A percentile compares a stretch with the other conserved stretches of the same genome.
Evolutionary conservation across 2,888 invertebrate species (phyloP).

Genomic region (Eupeodes luniger): DNA sequence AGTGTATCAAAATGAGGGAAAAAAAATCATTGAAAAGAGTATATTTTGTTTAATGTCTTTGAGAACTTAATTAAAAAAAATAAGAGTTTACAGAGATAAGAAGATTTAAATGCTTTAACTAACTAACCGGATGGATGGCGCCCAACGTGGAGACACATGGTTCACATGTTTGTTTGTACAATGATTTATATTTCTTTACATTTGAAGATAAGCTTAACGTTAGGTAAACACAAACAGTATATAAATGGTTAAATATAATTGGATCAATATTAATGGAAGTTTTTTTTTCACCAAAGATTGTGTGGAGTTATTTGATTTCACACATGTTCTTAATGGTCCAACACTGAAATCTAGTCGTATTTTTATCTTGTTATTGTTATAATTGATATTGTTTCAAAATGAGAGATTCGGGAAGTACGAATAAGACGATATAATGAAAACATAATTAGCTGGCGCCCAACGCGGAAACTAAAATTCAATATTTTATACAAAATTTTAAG

Average conservation of each 20-base stretch:
- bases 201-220: too few relatives aligned
- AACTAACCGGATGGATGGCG: background rate
- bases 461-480: background rate
- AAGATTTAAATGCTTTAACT: background rate
- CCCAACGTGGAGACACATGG: background rate
- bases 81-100: background rate
- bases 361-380: background rate
- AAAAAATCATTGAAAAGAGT: conserved; percentile 33
- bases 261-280: too few relatives aligned
- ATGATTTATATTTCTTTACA: too few relatives aligned
- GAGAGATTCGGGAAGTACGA: background rate
- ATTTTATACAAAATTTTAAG: too few relatives aligned
- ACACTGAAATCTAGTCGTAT: too few relatives aligned
- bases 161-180: too few relatives aligned
- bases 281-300: too few relatives aligned
- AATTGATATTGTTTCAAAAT: background rate
- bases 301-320: too few relatives aligned
- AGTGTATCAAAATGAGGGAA: conserved; percentile 7
- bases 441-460: background rate
- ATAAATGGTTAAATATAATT: too few relatives aligned
- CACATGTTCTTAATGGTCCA: too few relatives aligned
- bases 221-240: too few relatives aligned
- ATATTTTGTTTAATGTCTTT: conserved; percentile 54
- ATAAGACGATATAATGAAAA: background rate
- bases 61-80: conserved; percentile 66